These are phyloP conservation scores for Polietes domitor DNA, from an alignment of 2,888 invertebrate genomes.

Conservation along the genomic window DNA sequence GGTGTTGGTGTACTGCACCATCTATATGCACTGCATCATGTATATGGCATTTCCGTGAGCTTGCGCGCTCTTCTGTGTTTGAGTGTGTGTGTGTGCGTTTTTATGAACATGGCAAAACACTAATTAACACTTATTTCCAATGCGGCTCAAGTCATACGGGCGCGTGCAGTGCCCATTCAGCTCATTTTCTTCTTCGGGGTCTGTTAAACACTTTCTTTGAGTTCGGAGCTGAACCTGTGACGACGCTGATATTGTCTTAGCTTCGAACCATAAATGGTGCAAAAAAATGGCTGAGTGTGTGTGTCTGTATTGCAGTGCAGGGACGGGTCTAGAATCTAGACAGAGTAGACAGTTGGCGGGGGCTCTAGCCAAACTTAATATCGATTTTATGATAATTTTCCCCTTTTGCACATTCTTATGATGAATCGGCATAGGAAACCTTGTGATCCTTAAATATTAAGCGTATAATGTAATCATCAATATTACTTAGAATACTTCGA, in stretches of 20 bases:
- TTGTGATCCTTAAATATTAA: too few relatives aligned
- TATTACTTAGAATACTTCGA: too few relatives aligned
- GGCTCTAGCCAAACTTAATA: too few relatives aligned
- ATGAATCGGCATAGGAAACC: too few relatives aligned
- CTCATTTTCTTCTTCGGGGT: constrained; percentile 8
- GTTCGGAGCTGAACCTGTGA: constrained; percentile 30
- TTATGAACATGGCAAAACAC: constrained; percentile 64
- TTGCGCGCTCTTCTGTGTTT: constrained; percentile 12
- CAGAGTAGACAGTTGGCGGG: too few relatives aligned
- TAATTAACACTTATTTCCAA: constrained; percentile 64
- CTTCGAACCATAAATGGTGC: constrained; percentile 58
- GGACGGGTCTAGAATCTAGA: not conserved
- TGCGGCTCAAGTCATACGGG: constrained; percentile 64
- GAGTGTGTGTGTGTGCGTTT: constrained; percentile 27
- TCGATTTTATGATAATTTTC: too few relatives aligned
- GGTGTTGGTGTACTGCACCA: not conserved
- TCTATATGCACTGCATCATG: constrained; percentile 22
- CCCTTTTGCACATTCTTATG: too few relatives aligned
- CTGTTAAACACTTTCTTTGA: constrained; percentile 32
- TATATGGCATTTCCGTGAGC: constrained; percentile 31
- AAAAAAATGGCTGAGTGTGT: constrained; percentile 33
- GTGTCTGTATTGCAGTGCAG: not conserved
- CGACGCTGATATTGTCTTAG: constrained; percentile 47
- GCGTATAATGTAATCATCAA: too few relatives aligned
- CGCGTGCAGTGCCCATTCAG: constrained; percentile 55